Conservation (phyloP, 2,888 invertebrate genomes). For the Tipula unca region DNA sequence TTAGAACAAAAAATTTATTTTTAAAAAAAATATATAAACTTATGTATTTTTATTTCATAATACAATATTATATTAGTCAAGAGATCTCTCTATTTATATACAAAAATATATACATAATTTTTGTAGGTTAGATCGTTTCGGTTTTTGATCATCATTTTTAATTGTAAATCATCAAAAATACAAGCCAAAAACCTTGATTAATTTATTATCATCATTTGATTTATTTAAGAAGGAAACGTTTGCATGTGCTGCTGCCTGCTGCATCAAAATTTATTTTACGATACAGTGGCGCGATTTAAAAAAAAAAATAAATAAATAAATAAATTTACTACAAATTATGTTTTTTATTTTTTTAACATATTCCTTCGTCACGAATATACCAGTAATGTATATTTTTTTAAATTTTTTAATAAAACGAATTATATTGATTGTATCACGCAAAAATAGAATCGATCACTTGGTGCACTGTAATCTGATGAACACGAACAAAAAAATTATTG, state of each 20-base stretch:
- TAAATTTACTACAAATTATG: neutral
- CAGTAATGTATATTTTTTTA: too few relatives aligned
- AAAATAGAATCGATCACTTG: neutral
- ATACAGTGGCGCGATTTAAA: neutral
- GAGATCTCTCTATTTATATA: neutral
- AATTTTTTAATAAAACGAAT: neutral
- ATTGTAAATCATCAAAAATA: neutral
- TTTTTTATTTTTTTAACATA: neutral
- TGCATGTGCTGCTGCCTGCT: neutral
- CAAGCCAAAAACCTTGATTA: constrained; percentile 3
- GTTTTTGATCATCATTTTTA: neutral
- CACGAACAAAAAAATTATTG: neutral
- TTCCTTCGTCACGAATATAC: neutral
- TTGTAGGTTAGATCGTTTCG: neutral
- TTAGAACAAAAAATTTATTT: constrained; percentile 1
- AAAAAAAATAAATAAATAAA: too few relatives aligned
- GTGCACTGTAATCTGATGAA: neutral
- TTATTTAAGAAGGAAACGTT: neutral
- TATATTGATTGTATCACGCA: neutral
- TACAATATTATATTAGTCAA: neutral
- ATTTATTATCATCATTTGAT: constrained; percentile 14
- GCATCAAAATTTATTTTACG: neutral
- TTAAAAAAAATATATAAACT: neutral
- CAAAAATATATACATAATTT: neutral
- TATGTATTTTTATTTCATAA: neutral